Evolutionary conservation across 2,113 vertebrate genomes (phyloP), one percentile per base, ranked within the genome.

Genomic region (Campylorhamphus procurvoides): DNA sequence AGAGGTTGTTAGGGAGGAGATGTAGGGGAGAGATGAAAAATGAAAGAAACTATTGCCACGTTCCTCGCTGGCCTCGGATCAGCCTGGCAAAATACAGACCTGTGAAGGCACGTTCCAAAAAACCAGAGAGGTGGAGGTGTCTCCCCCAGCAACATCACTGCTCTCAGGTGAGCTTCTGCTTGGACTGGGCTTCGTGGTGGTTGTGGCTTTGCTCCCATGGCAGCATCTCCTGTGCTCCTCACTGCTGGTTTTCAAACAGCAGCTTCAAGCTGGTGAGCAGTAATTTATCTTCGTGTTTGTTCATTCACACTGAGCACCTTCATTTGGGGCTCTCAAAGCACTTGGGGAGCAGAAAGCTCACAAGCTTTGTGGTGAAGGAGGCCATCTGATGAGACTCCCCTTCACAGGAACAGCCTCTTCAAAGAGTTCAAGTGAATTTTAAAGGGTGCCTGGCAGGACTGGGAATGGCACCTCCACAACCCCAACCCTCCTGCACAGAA

Each of bases 1-100:
- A 1, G 20, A 78, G 80, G 89, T 87, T 88, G 91, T 92, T 72
- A 85, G 66, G 55, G 69, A 95, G 47, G 77, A 93, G 85, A 90
- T 93, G 83, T 5, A 72, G 72, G 55, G 71, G 33, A 91, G 58
- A 87, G 83, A 91, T 90, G 87, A 60, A 66, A 92, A 91, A 53
- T 50, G 84, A 68, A 86, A 77, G 47, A 25, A 89, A 55, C 23
- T 46, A 74, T 77, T 75, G 24, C 16, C 18, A 11, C 56, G 78
- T 75, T 66, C 44, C 53, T 92, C 56, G 8, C 44, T 63, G 55
- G 24, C 42, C 58, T 82, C 62, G 9, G 50, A 18, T 60, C 83
- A 84, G 72, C 46, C 50, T 72, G 87, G 56, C 37, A 86, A 35
- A 91, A 42, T 4, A 25, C 14, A 49, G 66, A 77, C 22, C 63